Percentiles rank a stretch among this genome's conserved stretches.
phyloP scores from a whole-genome alignment of 2,888 invertebrate species.

The Hydroisotoma schaefferi region DNA sequence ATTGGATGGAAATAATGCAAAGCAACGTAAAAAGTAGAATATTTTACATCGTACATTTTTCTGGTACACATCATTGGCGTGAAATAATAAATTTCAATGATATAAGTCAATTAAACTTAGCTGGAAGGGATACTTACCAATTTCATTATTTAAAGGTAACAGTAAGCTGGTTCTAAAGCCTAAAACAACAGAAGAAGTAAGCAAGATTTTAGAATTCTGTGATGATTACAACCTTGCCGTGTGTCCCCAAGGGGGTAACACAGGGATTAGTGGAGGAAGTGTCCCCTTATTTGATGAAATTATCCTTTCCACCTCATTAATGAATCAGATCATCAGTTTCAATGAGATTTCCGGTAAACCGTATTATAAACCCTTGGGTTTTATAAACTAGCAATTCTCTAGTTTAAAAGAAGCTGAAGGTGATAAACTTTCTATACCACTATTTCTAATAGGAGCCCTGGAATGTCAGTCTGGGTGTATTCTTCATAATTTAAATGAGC shows the following conservation, averaged over 20 bases:
- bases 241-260: constrained; percentile 93
- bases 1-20: too few species aligned
- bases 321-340: constrained; percentile 78
- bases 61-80: too few species aligned
- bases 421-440: neutral
- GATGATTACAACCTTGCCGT: constrained; percentile 77
- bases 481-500: constrained; percentile 75
- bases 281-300: constrained; percentile 98
- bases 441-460: constrained; percentile 61
- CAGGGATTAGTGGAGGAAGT: constrained; percentile 92
- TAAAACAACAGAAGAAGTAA: constrained; percentile 78
- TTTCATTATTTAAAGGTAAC: constrained; percentile 68
- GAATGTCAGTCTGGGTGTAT: constrained; percentile 92
- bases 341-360: constrained; percentile 74
- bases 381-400: neutral
- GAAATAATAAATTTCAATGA: too few species aligned
- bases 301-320: constrained; percentile 73
- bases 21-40: too few species aligned
- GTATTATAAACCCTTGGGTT: neutral
- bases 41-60: too few species aligned
- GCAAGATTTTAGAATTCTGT: constrained; percentile 79
- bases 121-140: neutral
- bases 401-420: neutral
- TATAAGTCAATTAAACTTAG: neutral
- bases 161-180: constrained; percentile 83